Evolutionary conservation across 2,797 vertebrate species (phyloP).

Genomic region (Tokudaia tokunoshimensis): DNA sequence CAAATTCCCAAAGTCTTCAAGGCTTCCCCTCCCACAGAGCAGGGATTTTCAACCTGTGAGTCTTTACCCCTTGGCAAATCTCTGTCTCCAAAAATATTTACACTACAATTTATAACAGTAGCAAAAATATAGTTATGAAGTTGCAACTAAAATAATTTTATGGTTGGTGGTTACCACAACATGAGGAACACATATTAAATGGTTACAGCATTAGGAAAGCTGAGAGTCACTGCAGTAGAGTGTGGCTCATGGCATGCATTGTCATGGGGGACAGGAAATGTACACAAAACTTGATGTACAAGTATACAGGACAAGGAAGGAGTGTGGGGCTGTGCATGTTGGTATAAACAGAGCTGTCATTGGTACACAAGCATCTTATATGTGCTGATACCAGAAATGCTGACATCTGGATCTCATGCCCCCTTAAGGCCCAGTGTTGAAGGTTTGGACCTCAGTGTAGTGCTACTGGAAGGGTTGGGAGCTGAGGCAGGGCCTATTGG

Average conservation of each 20-base stretch:
- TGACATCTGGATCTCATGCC: background rate
- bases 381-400: rapidly evolving
- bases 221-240: background rate
- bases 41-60: background rate
- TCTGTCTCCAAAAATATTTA: background rate
- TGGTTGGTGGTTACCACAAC: background rate
- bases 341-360: background rate
- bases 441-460: background rate
- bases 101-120: background rate
- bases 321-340: background rate
- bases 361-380: rapidly evolving
- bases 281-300: background rate
- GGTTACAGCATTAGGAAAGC: background rate
- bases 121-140: background rate
- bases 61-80: background rate
- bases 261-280: background rate
- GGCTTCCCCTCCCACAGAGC: background rate
- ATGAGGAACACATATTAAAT: background rate
- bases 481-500: background rate
- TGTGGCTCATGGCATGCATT: rapidly evolving
- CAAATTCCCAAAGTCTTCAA: background rate
- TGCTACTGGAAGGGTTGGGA: background rate
- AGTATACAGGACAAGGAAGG: background rate
- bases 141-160: background rate
- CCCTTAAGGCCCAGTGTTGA: background rate